A percentile compares a stretch with the other conserved stretches of the same genome.
Evolutionary conservation across 2,113 vertebrate genomes (phyloP).

Genomic region (Toxotes chatareus): DNA sequence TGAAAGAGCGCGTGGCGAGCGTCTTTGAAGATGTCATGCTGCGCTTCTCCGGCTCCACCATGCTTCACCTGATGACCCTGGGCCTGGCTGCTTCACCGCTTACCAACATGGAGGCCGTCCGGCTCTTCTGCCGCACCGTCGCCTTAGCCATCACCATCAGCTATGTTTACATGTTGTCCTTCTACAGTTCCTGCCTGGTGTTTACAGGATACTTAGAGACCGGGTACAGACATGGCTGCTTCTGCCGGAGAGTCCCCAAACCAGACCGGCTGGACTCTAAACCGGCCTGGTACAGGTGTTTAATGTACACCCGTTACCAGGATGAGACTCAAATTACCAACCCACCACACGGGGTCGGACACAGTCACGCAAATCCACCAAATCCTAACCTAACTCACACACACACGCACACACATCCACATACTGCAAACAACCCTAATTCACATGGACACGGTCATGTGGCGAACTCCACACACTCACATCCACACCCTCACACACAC

Average conservation of each 20-base stretch:
- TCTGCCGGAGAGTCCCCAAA: conserved; percentile 96
- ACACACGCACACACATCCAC: conserved; percentile 30
- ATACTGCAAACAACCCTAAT: conserved; percentile 9
- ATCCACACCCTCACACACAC: not conserved
- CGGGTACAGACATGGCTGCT: conserved; percentile 98
- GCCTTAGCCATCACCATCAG: conserved; percentile 95
- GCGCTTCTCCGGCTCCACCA: conserved; percentile 96
- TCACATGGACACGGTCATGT: conserved; percentile 38
- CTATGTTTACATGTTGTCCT: conserved; percentile 98
- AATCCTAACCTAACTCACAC: conserved; percentile 45
- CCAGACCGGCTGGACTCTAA: conserved; percentile 94
- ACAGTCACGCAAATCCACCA: conserved; percentile 1
- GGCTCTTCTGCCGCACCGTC: conserved; percentile 97
- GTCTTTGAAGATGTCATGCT: conserved; percentile 98
- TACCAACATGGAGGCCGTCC: conserved; percentile 99
- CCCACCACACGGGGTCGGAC: conserved; percentile 37
- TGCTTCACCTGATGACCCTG: conserved; percentile 97
- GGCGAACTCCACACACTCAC: conserved; percentile 53
- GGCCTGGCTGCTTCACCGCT: conserved; percentile 98
- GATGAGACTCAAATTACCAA: conserved; percentile 83
- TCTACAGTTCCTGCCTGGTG: conserved; percentile 98
- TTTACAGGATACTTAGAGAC: conserved; percentile 99
- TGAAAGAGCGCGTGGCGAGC: conserved; percentile 96
- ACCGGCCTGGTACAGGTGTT: conserved; percentile 97
- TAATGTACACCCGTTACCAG: conserved; percentile 96